Evolutionary conservation across 2,797 vertebrate genomes (phyloP), one percentile per base, ranked within the genome.

Genomic region (Babyrousa celebensis): DNA sequence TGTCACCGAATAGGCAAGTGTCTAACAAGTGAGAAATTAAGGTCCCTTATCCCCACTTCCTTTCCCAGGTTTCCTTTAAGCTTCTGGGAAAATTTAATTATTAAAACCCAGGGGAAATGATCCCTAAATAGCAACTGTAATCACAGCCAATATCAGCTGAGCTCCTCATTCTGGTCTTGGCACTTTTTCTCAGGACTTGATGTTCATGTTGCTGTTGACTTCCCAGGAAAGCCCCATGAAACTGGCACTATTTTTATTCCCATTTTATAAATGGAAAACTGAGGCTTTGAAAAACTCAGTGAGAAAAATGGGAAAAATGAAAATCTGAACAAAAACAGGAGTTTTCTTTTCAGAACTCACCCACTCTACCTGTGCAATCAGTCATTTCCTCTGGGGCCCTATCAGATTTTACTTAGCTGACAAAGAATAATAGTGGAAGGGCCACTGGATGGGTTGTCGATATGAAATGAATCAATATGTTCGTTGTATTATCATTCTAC

Each of bases 351-450:
- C 9, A 67, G 67, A 89, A 7, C 27, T 23, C n/a, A 16, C 23
- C 58, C 6, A 2, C 4, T 4, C 3, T 32, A 12, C 32, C 7
- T 4, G 0, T 17, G 5, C 6, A 9, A 5, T 54, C 32, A 3
- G 11, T 27, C 14, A 2, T 78, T 88, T 54, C 68, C 87, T 75
- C 62, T 14, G 58, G 70, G n/a, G 12, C 40, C 77, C 12, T 68
- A 27, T 32, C 6, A 1, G n/a, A 72, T 67, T 94, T 67, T 80
- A 29, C 70, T 72, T 68, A 58, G 83, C 18, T 74, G 52, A 88
- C 48, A 16, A 70, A 63, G n/a, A 68, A 77, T 75, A 62, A 48
- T 29, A 43, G 87, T 29, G 82, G 17, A n/a, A 65, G 48, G 12
- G 18, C 54, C 62, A 25, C 68, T 83, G 79, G 63, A 65, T 29